Evolutionary conservation across 2,888 invertebrate genomes (phyloP), one percentile per base, ranked within the genome.

Genomic region (Ecliptopera silaceata): DNA sequence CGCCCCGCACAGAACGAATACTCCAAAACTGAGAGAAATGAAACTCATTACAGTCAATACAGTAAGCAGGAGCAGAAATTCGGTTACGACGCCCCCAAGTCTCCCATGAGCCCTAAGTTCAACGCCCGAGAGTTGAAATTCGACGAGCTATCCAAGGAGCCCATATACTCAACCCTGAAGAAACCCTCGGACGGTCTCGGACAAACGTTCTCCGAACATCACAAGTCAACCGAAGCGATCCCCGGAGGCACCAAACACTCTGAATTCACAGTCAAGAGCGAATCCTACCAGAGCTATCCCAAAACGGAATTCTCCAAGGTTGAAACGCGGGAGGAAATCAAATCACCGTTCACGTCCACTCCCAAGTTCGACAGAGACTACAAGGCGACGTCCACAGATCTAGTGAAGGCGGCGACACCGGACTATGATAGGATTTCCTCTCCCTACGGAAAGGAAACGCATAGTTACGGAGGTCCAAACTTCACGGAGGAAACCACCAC

Each of bases 91-190:
- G 79, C 82, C 0, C 84, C 87, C 0, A 88, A 86, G 62, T 72
- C 87, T 0, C 89, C 91, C 0, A 61, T 92, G 46, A 91, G 90
- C 63, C 92, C 92, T 0, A 91, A 89, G 62, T 92, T 91, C 73
- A 92, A 92, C 70, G 92, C 92, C 0, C 79, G 91, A 61, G 90
- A 91, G 59, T 78, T 91, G 13, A 88, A 87, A 69, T 89, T 88
- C 64, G 90, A 90, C 8, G 86, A 88, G 0, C 15, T 36, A 1
- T 36, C 36, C 3, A 85, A 84, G 61, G 90, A 90, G 69, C 86
- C 88, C 0, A 83, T 90, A 2, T 90, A 89, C 55, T 88, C 89
- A 0, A 78, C 90, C 0, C 65, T 89, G 1, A 87, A 88, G 36
- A 88, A 88, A 63, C 83, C 80, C 0, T 78, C 84, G 22, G 91